Evolutionary conservation across 2,888 invertebrate genomes (phyloP).

Genomic region (Philonicus albiceps): DNA sequence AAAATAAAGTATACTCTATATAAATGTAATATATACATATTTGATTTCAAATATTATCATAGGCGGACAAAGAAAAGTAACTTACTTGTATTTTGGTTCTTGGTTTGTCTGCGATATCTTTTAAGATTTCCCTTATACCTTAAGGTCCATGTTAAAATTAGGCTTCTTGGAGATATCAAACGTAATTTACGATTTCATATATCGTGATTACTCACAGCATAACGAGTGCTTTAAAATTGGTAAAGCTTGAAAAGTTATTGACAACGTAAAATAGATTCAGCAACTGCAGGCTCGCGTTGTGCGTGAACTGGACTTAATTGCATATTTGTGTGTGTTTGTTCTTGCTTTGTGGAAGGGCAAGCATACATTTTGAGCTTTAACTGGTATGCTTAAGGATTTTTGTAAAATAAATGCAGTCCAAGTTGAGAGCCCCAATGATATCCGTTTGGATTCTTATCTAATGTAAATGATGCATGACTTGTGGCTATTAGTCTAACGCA

Average conservation of each 20-base stretch:
- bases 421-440: not conserved
- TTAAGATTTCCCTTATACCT: too few relatives aligned
- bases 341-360: not conserved
- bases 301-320: not conserved
- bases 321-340: not conserved
- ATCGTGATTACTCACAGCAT: too few relatives aligned
- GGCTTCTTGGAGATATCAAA: too few relatives aligned
- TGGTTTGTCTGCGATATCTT: too few relatives aligned
- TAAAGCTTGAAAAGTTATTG: not conserved
- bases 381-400: not conserved
- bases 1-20: too few relatives aligned
- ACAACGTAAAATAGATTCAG: not conserved
- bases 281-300: not conserved
- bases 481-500: not conserved
- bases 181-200: too few relatives aligned
- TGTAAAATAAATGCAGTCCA: not conserved
- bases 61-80: too few relatives aligned
- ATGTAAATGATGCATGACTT: conserved; percentile 32
- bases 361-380: not conserved
- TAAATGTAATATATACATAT: too few relatives aligned
- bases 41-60: too few relatives aligned
- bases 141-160: too few relatives aligned
- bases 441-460: not conserved
- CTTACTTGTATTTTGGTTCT: too few relatives aligned
- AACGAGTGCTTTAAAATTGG: not conserved